Evolutionary conservation across 2,888 invertebrate species (phyloP).

Genomic region (Plagodis dolabraria): DNA sequence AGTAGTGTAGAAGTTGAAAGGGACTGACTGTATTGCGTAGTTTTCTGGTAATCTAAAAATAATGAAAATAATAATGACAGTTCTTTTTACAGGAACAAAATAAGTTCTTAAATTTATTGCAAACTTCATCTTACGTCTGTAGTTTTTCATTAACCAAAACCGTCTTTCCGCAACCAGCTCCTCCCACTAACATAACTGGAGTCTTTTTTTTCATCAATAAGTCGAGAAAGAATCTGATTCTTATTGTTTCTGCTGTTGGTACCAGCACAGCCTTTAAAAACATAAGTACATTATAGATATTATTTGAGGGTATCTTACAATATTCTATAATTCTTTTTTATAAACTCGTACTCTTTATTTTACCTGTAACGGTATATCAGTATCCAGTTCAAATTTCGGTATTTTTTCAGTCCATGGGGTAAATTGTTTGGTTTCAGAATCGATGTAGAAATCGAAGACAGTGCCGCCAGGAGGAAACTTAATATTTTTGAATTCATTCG

Average conservation of each 20-base stretch:
- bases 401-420: slow-evolving; percentile 95
- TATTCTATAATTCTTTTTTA: too few relatives aligned
- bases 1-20: slow-evolving; percentile 98
- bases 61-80: too few relatives aligned
- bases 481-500: slow-evolving; percentile 97
- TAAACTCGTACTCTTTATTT: too few relatives aligned
- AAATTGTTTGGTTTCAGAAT: slow-evolving; percentile 95
- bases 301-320: too few relatives aligned
- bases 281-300: background rate
- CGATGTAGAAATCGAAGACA: slow-evolving; percentile 97
- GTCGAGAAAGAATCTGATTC: slow-evolving; percentile 95
- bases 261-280: slow-evolving; percentile 90
- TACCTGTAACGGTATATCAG: slow-evolving; percentile 94
- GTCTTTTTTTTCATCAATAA: slow-evolving; percentile 94
- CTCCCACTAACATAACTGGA: slow-evolving; percentile 97
- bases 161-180: slow-evolving; percentile 97
- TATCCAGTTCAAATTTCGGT: slow-evolving; percentile 95
- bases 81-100: too few relatives aligned
- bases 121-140: slow-evolving; percentile 68
- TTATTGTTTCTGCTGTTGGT: slow-evolving; percentile 96
- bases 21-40: slow-evolving; percentile 95
- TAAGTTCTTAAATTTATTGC: background rate
- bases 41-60: slow-evolving; percentile 87
- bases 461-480: slow-evolving; percentile 96
- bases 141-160: slow-evolving; percentile 90